Evolutionary conservation across 2,888 invertebrate species (phyloP).

Genomic region (Pachymerium ferrugineum): DNA sequence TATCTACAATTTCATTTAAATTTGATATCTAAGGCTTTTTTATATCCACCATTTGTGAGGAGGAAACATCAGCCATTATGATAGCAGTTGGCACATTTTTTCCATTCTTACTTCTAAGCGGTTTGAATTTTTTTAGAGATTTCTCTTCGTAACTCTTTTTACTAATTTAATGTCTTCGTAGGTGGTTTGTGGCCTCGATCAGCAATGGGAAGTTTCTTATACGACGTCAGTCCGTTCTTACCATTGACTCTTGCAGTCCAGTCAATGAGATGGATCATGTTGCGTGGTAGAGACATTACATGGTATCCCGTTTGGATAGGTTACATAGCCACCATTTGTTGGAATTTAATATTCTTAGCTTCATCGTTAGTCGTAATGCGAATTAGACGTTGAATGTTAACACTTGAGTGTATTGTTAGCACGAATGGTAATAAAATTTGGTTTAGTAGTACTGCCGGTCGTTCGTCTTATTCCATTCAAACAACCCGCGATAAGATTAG

Average conservation of each 20-base stretch:
- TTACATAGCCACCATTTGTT: background rate
- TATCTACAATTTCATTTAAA: too few species aligned
- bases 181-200: background rate
- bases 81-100: background rate
- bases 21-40: too few species aligned
- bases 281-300: background rate
- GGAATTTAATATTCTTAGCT: background rate
- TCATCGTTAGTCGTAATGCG: background rate
- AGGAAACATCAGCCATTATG: background rate
- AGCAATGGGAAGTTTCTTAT: background rate
- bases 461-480: too few species aligned
- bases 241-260: background rate
- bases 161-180: background rate
- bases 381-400: background rate
- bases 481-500: too few species aligned
- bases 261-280: background rate
- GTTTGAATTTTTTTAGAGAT: too few species aligned
- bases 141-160: background rate
- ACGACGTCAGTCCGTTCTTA: background rate
- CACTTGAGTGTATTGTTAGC: too few species aligned
- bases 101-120: background rate
- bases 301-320: background rate
- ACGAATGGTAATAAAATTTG: too few species aligned
- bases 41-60: background rate
- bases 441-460: too few species aligned